Evolutionary conservation across 2,113 vertebrate genomes (phyloP).

Genomic region (Sceloporus undulatus): DNA sequence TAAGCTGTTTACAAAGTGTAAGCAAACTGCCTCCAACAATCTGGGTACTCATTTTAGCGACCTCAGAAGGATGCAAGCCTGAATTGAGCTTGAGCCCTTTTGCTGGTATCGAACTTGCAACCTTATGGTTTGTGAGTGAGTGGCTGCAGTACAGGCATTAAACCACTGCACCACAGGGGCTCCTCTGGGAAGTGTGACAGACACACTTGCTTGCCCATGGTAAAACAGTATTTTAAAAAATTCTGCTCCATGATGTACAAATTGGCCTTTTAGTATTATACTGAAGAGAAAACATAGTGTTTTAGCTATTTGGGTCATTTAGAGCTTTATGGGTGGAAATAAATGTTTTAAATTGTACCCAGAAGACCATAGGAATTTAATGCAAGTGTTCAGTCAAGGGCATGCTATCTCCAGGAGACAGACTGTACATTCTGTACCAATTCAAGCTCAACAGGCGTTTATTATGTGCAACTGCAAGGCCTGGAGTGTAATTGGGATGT

Average conservation of each 20-base stretch:
- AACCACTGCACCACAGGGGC: no score
- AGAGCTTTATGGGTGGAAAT: background rate
- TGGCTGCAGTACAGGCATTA: no score
- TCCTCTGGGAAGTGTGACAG: no score
- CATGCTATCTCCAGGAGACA: background rate
- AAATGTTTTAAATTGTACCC: background rate
- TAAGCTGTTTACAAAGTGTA: no score
- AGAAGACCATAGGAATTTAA: background rate
- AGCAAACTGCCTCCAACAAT: no score
- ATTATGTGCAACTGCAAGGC: constrained; percentile 3
- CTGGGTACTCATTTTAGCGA: no score
- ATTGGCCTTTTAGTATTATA: background rate
- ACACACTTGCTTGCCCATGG: no score
- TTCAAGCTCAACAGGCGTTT: background rate
- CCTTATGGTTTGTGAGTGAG: no score
- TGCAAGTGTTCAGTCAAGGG: background rate
- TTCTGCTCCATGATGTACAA: background rate
- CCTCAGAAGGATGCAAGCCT: no score
- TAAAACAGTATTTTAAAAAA: background rate
- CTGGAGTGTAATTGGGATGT: background rate
- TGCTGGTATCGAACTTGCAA: no score
- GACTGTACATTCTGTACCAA: background rate
- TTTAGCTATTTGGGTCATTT: background rate
- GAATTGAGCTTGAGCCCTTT: no score
- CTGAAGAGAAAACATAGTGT: background rate